These are phyloP conservation scores for Scolopax mira DNA, from an alignment of 2,113 vertebrate species.

Conservation along the genomic window DNA sequence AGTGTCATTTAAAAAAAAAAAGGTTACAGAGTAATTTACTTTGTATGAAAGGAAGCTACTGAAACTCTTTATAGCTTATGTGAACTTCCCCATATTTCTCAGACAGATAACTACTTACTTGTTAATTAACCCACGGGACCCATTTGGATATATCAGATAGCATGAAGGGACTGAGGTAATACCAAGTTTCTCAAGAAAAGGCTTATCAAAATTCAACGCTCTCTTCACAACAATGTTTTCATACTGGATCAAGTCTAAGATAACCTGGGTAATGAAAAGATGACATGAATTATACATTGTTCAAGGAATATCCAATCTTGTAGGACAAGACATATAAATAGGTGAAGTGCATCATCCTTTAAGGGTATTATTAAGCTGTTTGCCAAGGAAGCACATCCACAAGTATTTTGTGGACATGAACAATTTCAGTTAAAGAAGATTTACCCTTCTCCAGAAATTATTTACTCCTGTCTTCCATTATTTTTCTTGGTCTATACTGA, in stretches of 20 bases:
- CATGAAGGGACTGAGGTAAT: constrained; percentile 78
- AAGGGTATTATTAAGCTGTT: background rate
- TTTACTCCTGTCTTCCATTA: background rate
- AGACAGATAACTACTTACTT: constrained; percentile 73
- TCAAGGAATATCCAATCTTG: background rate
- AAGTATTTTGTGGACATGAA: background rate
- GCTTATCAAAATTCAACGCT: constrained; percentile 73
- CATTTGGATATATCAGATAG: constrained; percentile 87
- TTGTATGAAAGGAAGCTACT: background rate
- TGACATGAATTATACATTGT: background rate
- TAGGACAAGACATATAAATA: background rate
- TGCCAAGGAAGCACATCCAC: background rate
- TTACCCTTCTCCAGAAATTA: background rate
- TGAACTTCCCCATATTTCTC: background rate
- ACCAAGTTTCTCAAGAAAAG: constrained; percentile 80
- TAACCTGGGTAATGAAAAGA: constrained; percentile 76
- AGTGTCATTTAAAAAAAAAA: background rate
- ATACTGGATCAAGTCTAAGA: constrained; percentile 85
- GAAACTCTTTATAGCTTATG: background rate
- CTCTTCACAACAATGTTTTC: constrained; percentile 83
- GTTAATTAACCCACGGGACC: constrained; percentile 77
- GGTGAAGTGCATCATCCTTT: background rate
- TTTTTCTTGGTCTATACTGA: background rate
- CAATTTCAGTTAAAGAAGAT: background rate
- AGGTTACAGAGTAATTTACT: background rate